A percentile compares a stretch with the other conserved stretches of the same genome.
These are phyloP conservation scores for Scleropages formosus DNA, from an alignment of 2,797 vertebrate genomes.

Conservation along the genomic window DNA sequence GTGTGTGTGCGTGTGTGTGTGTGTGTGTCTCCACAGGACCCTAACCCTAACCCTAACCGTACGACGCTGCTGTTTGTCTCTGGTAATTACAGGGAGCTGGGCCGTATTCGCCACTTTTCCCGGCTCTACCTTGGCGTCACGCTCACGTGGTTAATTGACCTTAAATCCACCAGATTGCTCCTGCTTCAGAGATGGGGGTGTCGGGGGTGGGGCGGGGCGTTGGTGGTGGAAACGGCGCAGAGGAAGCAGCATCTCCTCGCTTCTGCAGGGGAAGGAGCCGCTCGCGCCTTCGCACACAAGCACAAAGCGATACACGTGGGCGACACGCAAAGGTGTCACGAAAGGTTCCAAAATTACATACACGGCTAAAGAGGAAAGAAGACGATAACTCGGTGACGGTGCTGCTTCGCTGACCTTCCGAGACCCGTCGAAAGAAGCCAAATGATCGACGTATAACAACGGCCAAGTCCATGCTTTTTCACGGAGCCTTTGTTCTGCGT, in stretches of 20 bases:
- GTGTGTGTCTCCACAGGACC: not conserved
- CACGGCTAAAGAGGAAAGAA: no score
- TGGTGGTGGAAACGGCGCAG: not conserved
- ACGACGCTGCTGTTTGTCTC: not conserved
- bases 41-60: not conserved
- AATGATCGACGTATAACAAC: no score
- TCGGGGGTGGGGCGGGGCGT: not conserved
- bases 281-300: not conserved
- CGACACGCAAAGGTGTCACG: no score
- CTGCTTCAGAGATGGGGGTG: not conserved
- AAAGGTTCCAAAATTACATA: no score
- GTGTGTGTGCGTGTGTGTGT: not conserved
- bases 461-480: no score
- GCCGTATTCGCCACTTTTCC: not conserved
- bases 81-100: slow-evolving; percentile 1
- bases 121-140: not conserved
- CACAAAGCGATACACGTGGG: not conserved
- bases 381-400: no score
- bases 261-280: not conserved
- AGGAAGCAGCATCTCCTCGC: not conserved
- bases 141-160: slow-evolving; percentile 1
- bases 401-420: no score
- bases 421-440: no score
- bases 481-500: no score
- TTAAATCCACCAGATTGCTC: slow-evolving; percentile 1